phyloP scores from a whole-genome alignment of 2,797 vertebrate genomes.

The Squalus acanthias region DNA sequence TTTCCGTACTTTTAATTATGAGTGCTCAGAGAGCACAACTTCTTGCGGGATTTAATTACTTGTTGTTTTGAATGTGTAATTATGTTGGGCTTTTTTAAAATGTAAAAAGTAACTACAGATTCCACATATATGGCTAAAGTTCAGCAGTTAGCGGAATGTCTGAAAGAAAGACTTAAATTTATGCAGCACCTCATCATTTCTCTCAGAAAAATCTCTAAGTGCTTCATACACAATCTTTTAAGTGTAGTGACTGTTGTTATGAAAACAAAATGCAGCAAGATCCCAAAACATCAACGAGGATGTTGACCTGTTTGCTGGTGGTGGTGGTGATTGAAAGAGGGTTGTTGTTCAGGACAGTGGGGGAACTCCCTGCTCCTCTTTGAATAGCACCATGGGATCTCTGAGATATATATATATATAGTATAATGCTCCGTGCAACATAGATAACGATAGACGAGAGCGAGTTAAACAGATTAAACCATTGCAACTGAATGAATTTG shows the following conservation, averaged over 20 bases:
- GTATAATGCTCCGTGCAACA: background rate
- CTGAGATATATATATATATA: background rate
- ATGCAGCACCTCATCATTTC: background rate
- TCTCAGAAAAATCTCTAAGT: too few species aligned
- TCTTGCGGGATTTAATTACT: background rate
- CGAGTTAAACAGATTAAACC: background rate
- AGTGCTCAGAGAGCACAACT: background rate
- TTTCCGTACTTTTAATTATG: background rate
- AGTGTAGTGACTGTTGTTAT: background rate
- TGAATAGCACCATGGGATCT: background rate
- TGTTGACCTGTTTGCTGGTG: background rate
- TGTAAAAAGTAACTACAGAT: background rate
- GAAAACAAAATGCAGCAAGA: background rate
- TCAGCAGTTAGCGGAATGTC: background rate
- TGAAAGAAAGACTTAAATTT: too few species aligned
- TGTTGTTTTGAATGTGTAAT: too few species aligned
- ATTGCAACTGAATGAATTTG: background rate
- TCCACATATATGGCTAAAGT: background rate
- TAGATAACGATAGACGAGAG: background rate
- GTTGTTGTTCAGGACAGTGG: background rate
- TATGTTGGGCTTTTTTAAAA: background rate
- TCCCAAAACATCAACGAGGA: too few species aligned
- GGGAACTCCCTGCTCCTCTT: background rate
- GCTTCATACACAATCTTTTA: background rate
- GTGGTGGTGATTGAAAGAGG: background rate